Evolutionary conservation across 2,113 vertebrate genomes (phyloP).

Genomic region (Cichladusa arquata): DNA sequence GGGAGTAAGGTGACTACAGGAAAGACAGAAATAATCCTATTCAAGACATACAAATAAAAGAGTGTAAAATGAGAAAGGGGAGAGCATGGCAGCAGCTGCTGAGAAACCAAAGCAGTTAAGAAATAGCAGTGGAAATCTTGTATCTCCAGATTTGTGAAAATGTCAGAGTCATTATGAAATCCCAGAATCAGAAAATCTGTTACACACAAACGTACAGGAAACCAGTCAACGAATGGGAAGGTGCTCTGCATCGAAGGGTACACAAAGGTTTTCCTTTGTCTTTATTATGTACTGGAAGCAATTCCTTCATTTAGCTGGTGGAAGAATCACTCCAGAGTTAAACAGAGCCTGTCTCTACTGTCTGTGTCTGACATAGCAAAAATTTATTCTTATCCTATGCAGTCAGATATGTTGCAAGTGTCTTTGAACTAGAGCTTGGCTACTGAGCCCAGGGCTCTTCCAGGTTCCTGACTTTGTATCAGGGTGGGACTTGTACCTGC

Average conservation of each 20-base stretch:
- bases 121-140: not conserved
- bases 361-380: not conserved
- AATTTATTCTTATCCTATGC: not conserved
- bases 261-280: not conserved
- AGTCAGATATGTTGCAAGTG: not conserved
- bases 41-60: not conserved
- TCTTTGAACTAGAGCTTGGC: not conserved
- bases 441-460: not conserved
- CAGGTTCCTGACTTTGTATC: not conserved
- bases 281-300: not conserved
- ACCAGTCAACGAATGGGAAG: not conserved
- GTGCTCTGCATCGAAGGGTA: not conserved
- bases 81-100: not conserved
- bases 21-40: not conserved
- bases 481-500: not conserved
- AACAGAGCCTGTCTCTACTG: not conserved
- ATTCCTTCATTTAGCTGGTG: not conserved
- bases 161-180: not conserved
- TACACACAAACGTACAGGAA: not conserved
- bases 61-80: not conserved
- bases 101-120: not conserved
- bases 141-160: not conserved
- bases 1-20: not conserved
- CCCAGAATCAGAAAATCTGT: not conserved
- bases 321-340: not conserved